Percentiles rank a stretch among this genome's conserved stretches.
Evolutionary conservation across 1,140 invertebrate species (phyloP).

Genomic region (Drosophila funebris): DNA sequence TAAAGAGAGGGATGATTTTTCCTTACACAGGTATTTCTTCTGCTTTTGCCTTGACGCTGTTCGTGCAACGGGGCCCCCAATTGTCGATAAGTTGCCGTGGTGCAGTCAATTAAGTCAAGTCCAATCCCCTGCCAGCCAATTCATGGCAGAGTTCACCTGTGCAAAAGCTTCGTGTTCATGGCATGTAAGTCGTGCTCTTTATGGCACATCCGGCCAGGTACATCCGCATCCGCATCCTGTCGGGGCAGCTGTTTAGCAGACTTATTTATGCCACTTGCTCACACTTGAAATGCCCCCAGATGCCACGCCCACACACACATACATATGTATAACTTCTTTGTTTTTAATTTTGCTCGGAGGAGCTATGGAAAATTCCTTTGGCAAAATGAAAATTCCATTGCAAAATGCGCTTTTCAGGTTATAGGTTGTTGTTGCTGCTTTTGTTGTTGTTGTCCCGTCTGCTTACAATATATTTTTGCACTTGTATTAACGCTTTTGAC

Average conservation of each 20-base stretch:
- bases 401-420: conserved; percentile 22
- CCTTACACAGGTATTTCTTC: background rate
- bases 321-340: conserved; percentile 34
- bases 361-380: conserved; percentile 63
- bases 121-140: background rate
- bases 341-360: conserved; percentile 55
- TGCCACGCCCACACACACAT: background rate
- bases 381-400: conserved; percentile 76
- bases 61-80: conserved; percentile 1
- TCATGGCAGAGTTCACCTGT: conserved; percentile 16
- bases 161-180: conserved; percentile 48
- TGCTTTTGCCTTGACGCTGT: too few relatives aligned
- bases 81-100: conserved; percentile 39
- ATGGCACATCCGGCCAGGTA: conserved; percentile 57
- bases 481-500: conserved; percentile 51
- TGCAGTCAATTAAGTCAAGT: conserved; percentile 48
- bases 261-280: conserved; percentile 75
- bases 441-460: conserved; percentile 36
- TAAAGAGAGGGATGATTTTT: background rate
- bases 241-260: conserved; percentile 68
- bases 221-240: conserved; percentile 14
- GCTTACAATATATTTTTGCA: conserved; percentile 55
- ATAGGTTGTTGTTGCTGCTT: conserved; percentile 33
- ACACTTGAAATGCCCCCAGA: conserved; percentile 40
- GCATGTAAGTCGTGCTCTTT: conserved; percentile 67